phyloP scores from a whole-genome alignment of 2,797 vertebrate species.

The Scomberomorus guttatus region DNA sequence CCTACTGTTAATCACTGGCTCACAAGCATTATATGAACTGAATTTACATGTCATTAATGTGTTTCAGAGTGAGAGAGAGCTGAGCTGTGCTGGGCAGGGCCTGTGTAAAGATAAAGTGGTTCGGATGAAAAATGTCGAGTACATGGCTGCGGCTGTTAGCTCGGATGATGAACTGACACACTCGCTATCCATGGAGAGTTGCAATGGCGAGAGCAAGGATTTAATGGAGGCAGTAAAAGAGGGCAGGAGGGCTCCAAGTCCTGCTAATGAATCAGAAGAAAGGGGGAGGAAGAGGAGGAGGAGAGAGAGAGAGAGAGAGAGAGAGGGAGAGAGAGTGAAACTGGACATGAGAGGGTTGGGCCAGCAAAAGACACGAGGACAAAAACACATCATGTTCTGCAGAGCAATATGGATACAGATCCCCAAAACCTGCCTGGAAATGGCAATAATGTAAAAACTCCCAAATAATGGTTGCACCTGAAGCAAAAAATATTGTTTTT shows the following conservation, averaged over 20 bases:
- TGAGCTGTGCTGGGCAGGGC: slow-evolving; percentile 6
- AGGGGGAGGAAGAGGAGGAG: not conserved
- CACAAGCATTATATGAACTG: slow-evolving; percentile 36
- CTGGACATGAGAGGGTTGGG: slow-evolving; percentile 21
- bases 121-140: slow-evolving; percentile 57
- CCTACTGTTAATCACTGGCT: slow-evolving; percentile 39
- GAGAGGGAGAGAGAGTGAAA: not conserved
- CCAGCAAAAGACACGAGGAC: not conserved
- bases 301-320: not conserved
- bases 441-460: not conserved
- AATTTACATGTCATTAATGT: slow-evolving; percentile 62
- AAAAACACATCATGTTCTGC: not conserved
- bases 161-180: slow-evolving; percentile 66
- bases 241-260: slow-evolving; percentile 47
- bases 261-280: slow-evolving; percentile 72
- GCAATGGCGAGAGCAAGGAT: slow-evolving; percentile 65
- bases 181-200: slow-evolving; percentile 52
- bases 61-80: slow-evolving; percentile 36
- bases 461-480: not conserved
- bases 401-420: too few species aligned
- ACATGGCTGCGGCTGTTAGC: slow-evolving; percentile 51
- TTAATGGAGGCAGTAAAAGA: slow-evolving; percentile 80
- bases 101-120: slow-evolving; percentile 35
- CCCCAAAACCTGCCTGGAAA: not conserved
- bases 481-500: not conserved